Conservation (phyloP, 2,888 invertebrate species). For the Hartigia nigra region DNA sequence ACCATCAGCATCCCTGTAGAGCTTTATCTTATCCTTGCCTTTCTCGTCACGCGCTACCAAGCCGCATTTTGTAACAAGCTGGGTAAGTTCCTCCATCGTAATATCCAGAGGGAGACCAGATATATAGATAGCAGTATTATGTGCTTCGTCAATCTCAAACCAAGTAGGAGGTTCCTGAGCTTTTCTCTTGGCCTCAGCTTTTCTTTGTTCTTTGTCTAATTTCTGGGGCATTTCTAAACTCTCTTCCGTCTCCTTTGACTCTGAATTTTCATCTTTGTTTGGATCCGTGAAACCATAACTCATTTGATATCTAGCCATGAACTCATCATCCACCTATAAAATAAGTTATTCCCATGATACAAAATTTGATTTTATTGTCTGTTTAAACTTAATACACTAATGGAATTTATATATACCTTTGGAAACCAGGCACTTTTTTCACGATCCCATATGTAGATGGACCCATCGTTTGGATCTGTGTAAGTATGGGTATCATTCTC, state of each 20-base stretch:
- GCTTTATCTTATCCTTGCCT: conserved; percentile 87
- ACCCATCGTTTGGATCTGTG: conserved; percentile 85
- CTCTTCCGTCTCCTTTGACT: conserved; percentile 55
- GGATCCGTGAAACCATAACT: conserved; percentile 86
- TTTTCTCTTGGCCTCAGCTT: conserved; percentile 67
- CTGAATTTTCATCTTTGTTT: conserved; percentile 64
- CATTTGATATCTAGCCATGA: conserved; percentile 96
- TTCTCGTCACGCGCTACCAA: conserved; percentile 89
- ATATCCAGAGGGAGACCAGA: conserved; percentile 89
- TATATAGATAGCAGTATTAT: conserved; percentile 97
- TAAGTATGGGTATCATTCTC: conserved; percentile 84
- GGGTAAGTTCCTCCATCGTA: conserved; percentile 89
- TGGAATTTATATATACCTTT: conserved; percentile 68
- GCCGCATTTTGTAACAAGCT: conserved; percentile 96
- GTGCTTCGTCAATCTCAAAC: conserved; percentile 91
- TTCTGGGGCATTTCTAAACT: conserved; percentile 44
- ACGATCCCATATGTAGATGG: conserved; percentile 91
- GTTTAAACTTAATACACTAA: background rate
- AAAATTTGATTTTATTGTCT: background rate
- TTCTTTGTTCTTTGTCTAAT: conserved; percentile 50
- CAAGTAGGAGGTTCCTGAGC: conserved; percentile 75
- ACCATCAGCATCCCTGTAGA: conserved; percentile 85
- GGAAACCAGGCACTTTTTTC: conserved; percentile 96
- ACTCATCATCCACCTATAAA: conserved; percentile 88
- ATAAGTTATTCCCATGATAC: conserved; percentile 9